Evolutionary conservation across 92 coral and sea anemone genomes (phyloP).

Genomic region (Zoanthus sansibaricus): DNA sequence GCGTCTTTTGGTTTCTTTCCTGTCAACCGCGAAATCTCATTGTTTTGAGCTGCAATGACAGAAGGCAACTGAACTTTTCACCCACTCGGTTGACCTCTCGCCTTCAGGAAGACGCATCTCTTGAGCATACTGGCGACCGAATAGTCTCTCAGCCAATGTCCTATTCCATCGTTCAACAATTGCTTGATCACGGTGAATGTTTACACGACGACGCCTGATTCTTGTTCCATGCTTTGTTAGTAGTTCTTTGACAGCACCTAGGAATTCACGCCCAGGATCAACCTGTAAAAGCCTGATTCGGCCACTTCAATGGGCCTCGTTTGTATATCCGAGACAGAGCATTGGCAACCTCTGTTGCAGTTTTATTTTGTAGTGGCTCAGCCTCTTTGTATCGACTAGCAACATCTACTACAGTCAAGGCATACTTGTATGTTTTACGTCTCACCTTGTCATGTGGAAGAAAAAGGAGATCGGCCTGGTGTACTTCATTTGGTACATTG

Average conservation of each 20-base stretch:
- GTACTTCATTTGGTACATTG: no score
- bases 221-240: not conserved
- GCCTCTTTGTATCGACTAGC: no score
- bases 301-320: slow-evolving; percentile 11
- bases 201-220: not conserved
- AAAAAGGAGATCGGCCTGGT: no score
- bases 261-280: slow-evolving; percentile 39
- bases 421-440: not conserved
- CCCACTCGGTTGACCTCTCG: slow-evolving; percentile 52
- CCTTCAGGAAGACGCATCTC: slow-evolving; percentile 41
- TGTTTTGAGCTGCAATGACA: slow-evolving; percentile 31
- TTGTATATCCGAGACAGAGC: not conserved
- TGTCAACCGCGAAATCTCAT: slow-evolving; percentile 31
- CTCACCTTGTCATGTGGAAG: no score
- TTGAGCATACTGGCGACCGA: slow-evolving; percentile 46
- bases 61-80: slow-evolving; percentile 16
- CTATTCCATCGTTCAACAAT: slow-evolving; percentile 39
- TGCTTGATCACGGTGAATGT: slow-evolving; percentile 38
- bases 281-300: slow-evolving; percentile 5
- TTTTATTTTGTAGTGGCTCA: no score
- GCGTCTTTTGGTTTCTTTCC: slow-evolving; percentile 27
- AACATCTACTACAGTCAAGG: slow-evolving; percentile 15
- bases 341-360: slow-evolving; percentile 17
- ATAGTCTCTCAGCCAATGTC: slow-evolving; percentile 45
- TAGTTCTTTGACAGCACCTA: not conserved